phyloP scores from a whole-genome alignment of 2,888 invertebrate species.

The Rhagonycha lutea region DNA sequence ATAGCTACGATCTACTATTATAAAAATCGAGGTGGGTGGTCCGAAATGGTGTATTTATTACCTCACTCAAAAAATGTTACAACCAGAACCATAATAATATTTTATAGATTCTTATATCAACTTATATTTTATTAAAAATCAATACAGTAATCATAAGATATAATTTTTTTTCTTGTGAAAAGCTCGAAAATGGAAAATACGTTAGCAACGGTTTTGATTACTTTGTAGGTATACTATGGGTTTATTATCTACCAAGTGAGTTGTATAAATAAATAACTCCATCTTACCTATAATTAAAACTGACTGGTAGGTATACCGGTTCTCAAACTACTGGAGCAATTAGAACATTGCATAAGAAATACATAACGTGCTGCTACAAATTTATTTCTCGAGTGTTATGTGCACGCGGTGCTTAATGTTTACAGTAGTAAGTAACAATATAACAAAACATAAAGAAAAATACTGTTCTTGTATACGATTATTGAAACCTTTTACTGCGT shows the following conservation, averaged over 20 bases:
- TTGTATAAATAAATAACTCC: neutral
- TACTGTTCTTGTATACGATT: neutral
- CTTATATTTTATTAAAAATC: constrained; percentile 13
- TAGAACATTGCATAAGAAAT: neutral
- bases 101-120: constrained; percentile 12
- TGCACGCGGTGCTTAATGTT: neutral
- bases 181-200: neutral
- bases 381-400: neutral
- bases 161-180: neutral
- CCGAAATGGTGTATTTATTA: constrained; percentile 25
- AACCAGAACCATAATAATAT: constrained; percentile 17
- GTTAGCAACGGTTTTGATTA: neutral
- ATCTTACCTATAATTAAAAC: neutral
- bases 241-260: neutral
- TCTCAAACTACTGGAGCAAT: neutral
- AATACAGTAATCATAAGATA: neutral
- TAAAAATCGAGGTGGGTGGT: constrained; percentile 29
- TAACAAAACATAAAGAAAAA: neutral
- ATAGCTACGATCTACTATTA: constrained; percentile 16
- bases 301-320: neutral
- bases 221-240: neutral
- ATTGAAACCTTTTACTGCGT: neutral
- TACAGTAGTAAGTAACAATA: neutral
- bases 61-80: constrained; percentile 19
- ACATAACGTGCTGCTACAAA: neutral